phyloP scores from a whole-genome alignment of 2,113 vertebrate species.

The Riparia riparia region DNA sequence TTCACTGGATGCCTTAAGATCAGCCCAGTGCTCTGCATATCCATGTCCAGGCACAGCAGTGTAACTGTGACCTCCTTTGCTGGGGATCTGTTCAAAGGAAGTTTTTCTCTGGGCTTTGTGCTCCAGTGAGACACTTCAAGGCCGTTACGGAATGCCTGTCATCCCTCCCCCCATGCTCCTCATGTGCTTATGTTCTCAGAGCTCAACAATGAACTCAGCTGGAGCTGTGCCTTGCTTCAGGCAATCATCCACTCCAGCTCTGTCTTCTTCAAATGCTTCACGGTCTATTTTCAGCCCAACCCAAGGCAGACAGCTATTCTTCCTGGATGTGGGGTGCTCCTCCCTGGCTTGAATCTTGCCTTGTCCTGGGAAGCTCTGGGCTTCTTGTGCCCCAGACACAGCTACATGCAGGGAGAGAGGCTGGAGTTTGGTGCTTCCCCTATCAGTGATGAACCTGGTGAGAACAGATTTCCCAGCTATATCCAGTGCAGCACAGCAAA shows the following conservation, averaged over 20 bases:
- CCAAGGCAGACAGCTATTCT: not conserved
- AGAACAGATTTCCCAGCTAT: not conserved
- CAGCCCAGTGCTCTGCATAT: rapidly evolving
- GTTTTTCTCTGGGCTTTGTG: not conserved
- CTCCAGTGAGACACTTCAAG: not conserved
- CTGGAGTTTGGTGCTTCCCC: not conserved
- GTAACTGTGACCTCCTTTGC: not conserved
- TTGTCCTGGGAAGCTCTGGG: not conserved
- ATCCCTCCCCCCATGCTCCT: not conserved
- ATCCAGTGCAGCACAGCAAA: not conserved
- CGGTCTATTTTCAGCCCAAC: not conserved
- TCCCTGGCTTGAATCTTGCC: not conserved
- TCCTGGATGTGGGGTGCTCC: not conserved
- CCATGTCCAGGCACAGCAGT: rapidly evolving
- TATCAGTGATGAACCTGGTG: not conserved
- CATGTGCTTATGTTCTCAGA: not conserved
- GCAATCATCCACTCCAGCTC: not conserved
- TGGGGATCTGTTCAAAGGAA: not conserved
- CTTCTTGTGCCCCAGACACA: rapidly evolving
- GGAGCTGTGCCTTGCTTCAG: not conserved
- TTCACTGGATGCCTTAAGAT: not conserved
- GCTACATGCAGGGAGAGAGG: rapidly evolving
- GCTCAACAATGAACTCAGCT: not conserved
- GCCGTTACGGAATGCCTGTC: not conserved
- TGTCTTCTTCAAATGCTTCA: not conserved